phyloP scores from a whole-genome alignment of 2,113 vertebrate genomes.

The Reinhardtius hippoglossoides region DNA sequence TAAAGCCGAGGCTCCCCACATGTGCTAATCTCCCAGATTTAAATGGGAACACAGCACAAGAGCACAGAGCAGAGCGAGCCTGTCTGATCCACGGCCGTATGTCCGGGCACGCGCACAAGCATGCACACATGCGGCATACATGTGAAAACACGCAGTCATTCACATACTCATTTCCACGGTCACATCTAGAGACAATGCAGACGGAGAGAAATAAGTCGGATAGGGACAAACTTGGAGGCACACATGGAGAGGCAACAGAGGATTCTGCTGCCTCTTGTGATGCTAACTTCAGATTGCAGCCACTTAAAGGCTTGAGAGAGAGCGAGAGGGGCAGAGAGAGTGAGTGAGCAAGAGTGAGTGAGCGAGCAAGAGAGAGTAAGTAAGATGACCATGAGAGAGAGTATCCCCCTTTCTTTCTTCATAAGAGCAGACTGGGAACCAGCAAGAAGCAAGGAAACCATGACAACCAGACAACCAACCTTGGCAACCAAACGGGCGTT shows the following conservation, averaged over 20 bases:
- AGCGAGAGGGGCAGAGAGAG: conserved; percentile 24
- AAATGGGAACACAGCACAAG: conserved; percentile 75
- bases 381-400: conserved; percentile 16
- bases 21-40: conserved; percentile 81
- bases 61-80: conserved; percentile 75
- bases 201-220: conserved; percentile 13
- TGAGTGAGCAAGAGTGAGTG: conserved; percentile 7
- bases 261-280: conserved; percentile 39
- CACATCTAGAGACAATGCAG: not conserved
- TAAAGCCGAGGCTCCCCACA: conserved; percentile 79
- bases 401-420: conserved; percentile 54
- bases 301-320: conserved; percentile 37
- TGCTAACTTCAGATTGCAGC: conserved; percentile 50
- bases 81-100: conserved; percentile 75
- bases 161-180: not conserved
- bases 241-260: not conserved
- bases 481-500: conserved; percentile 74
- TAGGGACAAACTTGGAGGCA: conserved; percentile 11
- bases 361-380: conserved; percentile 8
- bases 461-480: conserved; percentile 81
- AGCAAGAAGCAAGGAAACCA: conserved; percentile 78
- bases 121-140: conserved; percentile 18
- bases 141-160: conserved; percentile 24
- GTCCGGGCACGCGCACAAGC: conserved; percentile 52
- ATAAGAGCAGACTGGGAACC: conserved; percentile 74